Evolutionary conservation across 1,140 invertebrate genomes (phyloP), one percentile per base, ranked within the genome.

Genomic region (Rhyzopertha dominica): DNA sequence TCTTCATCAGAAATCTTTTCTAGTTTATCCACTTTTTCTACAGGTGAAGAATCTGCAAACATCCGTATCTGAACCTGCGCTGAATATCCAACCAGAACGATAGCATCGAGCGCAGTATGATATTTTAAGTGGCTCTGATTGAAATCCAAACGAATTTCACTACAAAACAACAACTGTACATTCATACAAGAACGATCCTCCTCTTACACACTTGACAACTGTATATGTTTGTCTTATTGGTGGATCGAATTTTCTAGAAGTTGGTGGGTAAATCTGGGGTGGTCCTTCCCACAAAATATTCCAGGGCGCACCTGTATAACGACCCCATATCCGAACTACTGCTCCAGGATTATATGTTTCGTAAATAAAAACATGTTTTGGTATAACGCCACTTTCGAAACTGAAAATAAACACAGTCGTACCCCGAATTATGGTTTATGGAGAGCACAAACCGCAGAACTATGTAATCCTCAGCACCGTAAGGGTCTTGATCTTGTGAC

Each of bases 311-410:
- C 72, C 69, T 22, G 58, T 62, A 29, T 71, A 66, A 54, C 74
- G 75, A 3, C 86, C 87, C 77, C 87, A 86, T 38, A 95, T 85
- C 40, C 82, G 76, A 7, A 93, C 79, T 9, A 94, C 74, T 18
- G 87, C 83, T 18, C 90, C 90, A 4, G 91, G 90, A 69, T 93
- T 93, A 53, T 87, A 94, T 2, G 87, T 91, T 69, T 95, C 90
- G 69, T 84, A 94, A 43, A 94, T 78, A 2, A 79, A 80, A 26
- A 95, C 74, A 56, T 81, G 76, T 9, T 80, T 67, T 5, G 90
- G 90, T 62, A 83, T 81, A 3, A 93, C 84, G 47, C 79, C 74
- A 51, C 77, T 72, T 63, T 85, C 76, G 70, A 87, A 93, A 47
- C 84, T 87, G 59, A 46, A 71, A 68, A 62, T 49, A 36, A 36